Conservation (phyloP, 2,113 vertebrate species). For the Cyanoramphus novaezelandiae region DNA sequence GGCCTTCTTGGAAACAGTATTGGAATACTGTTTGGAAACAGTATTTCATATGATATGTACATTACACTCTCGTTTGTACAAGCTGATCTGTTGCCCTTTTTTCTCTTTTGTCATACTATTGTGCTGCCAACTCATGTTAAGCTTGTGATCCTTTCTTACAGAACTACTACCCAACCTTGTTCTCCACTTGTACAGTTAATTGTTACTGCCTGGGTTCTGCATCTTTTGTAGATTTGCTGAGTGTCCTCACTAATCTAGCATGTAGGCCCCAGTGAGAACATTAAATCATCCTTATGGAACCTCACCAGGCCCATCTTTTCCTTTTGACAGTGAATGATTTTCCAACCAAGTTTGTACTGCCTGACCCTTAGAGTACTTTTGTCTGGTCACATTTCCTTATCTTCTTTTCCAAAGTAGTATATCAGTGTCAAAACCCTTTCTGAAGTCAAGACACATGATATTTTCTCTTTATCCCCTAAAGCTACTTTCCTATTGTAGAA, state of each 20-base stretch:
- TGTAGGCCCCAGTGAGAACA: neutral
- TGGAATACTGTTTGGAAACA: neutral
- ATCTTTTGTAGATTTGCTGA: neutral
- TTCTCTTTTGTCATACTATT: neutral
- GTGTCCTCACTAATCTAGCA: neutral
- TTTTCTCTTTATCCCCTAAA: conserved; percentile 4
- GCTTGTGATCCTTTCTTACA: neutral
- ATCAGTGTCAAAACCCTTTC: conserved; percentile 5
- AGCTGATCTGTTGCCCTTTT: neutral
- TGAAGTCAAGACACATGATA: neutral
- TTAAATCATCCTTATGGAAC: neutral
- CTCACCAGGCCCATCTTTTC: neutral
- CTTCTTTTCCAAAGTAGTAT: conserved; percentile 2
- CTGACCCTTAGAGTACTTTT: neutral
- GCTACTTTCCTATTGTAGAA: neutral
- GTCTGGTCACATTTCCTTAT: neutral
- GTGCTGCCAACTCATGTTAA: neutral
- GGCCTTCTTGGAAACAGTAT: neutral
- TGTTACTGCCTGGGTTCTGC: neutral
- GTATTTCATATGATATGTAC: neutral
- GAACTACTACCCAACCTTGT: neutral
- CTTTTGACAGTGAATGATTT: neutral
- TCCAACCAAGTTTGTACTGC: neutral
- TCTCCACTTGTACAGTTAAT: neutral
- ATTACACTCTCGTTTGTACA: neutral